These are phyloP conservation scores for Porites lutea DNA, from an alignment of 64 coral and sea anemone genomes.

Conservation along the genomic window DNA sequence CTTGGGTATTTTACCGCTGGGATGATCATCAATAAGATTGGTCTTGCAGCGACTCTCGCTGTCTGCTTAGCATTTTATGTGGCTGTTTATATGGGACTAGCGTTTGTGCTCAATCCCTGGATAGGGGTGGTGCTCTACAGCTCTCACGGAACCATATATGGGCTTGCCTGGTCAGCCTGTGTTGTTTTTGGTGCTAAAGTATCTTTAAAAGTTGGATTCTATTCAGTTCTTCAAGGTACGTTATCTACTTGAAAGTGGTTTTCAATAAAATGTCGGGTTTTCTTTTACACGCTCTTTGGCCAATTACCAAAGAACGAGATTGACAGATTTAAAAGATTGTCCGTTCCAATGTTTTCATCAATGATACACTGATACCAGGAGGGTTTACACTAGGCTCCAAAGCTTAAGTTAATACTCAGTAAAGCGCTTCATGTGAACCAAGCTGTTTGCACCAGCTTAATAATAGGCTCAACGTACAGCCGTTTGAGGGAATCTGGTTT, in stretches of 20 bases:
- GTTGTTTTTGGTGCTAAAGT: conserved; percentile 53
- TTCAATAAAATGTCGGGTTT: no score
- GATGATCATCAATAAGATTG: conserved; percentile 35
- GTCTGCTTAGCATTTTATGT: conserved; percentile 35
- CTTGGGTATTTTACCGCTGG: conserved; percentile 26
- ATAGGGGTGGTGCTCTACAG: conserved; percentile 49
- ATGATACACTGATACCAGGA: no score
- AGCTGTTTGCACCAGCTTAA: no score
- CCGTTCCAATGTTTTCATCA: no score
- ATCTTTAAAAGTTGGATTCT: not conserved
- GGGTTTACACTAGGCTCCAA: no score
- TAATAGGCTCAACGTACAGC: no score
- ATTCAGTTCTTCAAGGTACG: conserved; percentile 18
- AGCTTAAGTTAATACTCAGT: no score
- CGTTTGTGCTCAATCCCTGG: conserved; percentile 28
- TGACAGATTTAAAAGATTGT: no score
- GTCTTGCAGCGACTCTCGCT: conserved; percentile 9
- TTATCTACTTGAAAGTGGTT: not conserved
- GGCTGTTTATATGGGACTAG: conserved; percentile 9
- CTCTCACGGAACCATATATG: conserved; percentile 49
- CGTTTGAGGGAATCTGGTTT: no score
- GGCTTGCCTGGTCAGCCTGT: conserved; percentile 51
- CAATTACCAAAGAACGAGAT: no score
- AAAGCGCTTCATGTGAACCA: no score
- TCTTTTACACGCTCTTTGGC: no score